Evolutionary conservation across 2,113 vertebrate genomes (phyloP), one percentile per base, ranked within the genome.

Genomic region (Podarcis raffonei): DNA sequence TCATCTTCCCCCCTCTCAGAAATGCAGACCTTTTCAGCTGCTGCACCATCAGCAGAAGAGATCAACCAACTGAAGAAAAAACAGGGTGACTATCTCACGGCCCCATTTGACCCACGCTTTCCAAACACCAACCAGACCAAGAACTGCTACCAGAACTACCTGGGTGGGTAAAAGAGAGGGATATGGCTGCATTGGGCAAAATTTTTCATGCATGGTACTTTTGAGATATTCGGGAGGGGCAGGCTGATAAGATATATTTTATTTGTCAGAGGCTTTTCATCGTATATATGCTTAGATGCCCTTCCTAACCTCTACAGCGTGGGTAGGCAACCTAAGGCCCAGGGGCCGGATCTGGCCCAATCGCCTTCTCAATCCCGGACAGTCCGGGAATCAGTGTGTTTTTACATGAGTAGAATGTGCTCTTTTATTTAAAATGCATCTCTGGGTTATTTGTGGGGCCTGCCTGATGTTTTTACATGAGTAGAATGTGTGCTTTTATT

Each of bases 51-150:
- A 22, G 3, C 5, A 1, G 20, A 6, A 32, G 62, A 83, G 2
- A 2, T 53, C 22, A 30, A 12, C 4, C 13, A 11, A 30, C 13
- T 39, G 16, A 71, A n/a, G 72, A 71, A 62, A 18, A 42, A 3
- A 59, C 35, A 30, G 39, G 53, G 25, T 3, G 37, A 94, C 92
- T 97, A 97, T 95, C 95, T 88, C 90, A 98, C 97, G 0, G 97
- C 97, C 90, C 97, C 97, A 1, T 98, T 98, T 72, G 97, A 98
- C 91, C 95, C 97, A 89, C 95, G 97, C 0, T 98, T 98, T 91
- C 97, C 97, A n/a, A 98, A 98, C 94, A 96, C 96, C 37, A 98
- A 98, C 94, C 97, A 98, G 95, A 97, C 97, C 76, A 94, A 96
- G 86, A 98, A 98, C 96, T 98, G 97, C 90, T 98, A 89, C 91